Conservation (phyloP, 2,797 vertebrate genomes). For the Cyprinodon diabolis region DNA sequence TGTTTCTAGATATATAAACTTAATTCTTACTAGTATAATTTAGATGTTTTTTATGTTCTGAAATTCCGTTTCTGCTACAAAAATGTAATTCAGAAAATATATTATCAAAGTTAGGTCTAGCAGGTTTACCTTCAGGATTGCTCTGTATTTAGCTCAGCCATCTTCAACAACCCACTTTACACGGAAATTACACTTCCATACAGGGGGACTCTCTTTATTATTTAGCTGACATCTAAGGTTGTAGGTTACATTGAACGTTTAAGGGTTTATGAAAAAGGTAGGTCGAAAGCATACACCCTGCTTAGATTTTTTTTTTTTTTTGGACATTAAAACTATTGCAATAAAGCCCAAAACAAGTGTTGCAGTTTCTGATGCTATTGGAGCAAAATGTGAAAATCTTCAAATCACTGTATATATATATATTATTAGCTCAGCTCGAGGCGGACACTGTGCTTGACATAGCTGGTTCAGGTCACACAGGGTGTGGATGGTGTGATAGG, state of each 20-base stretch:
- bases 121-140: neutral
- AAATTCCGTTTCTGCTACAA: too few relatives aligned
- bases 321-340: neutral
- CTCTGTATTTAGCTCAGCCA: neutral
- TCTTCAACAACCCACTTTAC: neutral
- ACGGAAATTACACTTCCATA: neutral
- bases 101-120: neutral
- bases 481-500: neutral
- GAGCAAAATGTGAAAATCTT: neutral
- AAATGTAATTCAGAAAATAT: too few relatives aligned
- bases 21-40: too few relatives aligned
- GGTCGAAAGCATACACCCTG: neutral
- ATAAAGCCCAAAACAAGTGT: neutral
- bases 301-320: neutral
- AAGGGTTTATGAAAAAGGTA: neutral
- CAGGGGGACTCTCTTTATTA: neutral
- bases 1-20: too few relatives aligned
- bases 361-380: neutral
- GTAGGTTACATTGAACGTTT: neutral
- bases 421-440: constrained; percentile 31
- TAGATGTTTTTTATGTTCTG: too few relatives aligned
- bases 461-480: constrained; percentile 24
- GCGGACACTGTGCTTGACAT: constrained; percentile 13
- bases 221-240: neutral
- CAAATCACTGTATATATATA: neutral